Conservation (phyloP, 2,888 invertebrate genomes). For the Laothoe populi region DNA sequence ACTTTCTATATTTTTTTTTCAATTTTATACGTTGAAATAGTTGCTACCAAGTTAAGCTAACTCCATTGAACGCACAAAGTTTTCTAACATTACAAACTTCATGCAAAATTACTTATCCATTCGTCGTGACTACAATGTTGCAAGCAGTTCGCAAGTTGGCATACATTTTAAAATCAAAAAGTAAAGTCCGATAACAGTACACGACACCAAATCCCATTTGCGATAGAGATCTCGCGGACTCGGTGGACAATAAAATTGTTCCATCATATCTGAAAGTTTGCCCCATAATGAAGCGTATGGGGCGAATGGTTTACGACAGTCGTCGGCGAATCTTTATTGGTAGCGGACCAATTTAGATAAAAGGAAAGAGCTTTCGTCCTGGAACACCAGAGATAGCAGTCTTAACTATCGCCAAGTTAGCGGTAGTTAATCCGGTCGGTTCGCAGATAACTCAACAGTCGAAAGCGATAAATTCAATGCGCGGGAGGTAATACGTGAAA, state of each 20-base stretch:
- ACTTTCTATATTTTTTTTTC: constrained; percentile 1
- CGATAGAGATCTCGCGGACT: constrained; percentile 83
- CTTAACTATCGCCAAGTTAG: constrained; percentile 85
- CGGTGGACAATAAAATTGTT: constrained; percentile 83
- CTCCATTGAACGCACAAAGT: constrained; percentile 30
- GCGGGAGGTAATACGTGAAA: constrained; percentile 83
- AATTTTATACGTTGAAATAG: constrained; percentile 22
- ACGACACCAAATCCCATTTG: constrained; percentile 75
- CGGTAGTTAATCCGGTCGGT: constrained; percentile 82
- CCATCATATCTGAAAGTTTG: constrained; percentile 85
- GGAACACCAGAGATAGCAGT: constrained; percentile 83
- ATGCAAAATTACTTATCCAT: constrained; percentile 44
- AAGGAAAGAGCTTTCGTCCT: constrained; percentile 83
- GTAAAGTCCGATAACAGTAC: constrained; percentile 46
- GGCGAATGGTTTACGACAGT: constrained; percentile 83
- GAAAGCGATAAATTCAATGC: constrained; percentile 78
- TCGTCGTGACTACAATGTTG: constrained; percentile 42
- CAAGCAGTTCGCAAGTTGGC: constrained; percentile 53
- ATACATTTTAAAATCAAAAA: constrained; percentile 56
- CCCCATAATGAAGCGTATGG: constrained; percentile 85
- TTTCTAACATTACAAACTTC: constrained; percentile 44
- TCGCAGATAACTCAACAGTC: constrained; percentile 81
- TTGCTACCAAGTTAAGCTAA: constrained; percentile 21
- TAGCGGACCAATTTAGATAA: constrained; percentile 85
- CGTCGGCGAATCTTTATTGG: constrained; percentile 84